Evolutionary conservation across 2,797 vertebrate species (phyloP).

Genomic region (Dendrocincla tyrannina): DNA sequence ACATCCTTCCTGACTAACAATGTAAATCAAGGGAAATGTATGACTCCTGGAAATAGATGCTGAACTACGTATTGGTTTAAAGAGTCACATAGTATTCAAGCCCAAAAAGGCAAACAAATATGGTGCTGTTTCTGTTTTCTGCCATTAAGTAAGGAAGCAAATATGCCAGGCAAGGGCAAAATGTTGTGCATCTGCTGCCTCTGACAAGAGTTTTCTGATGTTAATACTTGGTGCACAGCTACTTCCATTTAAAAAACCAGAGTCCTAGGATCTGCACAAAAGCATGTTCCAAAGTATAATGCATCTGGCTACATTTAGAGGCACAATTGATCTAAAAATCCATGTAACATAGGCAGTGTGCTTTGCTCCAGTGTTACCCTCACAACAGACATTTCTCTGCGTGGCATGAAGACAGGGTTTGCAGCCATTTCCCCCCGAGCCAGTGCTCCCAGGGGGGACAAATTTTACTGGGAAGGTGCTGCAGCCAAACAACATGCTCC

Average conservation of each 20-base stretch:
- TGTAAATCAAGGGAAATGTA: background rate
- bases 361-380: background rate
- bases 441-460: background rate
- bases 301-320: background rate
- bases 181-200: background rate
- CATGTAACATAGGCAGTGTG: background rate
- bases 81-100: background rate
- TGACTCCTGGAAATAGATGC: background rate
- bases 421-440: background rate
- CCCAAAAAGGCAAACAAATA: background rate
- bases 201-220: background rate
- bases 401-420: background rate
- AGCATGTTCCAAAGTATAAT: background rate
- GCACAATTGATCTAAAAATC: background rate
- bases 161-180: background rate
- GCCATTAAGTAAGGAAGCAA: background rate
- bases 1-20: background rate
- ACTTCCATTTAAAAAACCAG: background rate
- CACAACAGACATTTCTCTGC: background rate
- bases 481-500: background rate
- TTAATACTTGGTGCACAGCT: background rate
- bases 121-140: background rate
- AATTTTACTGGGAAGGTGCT: background rate
- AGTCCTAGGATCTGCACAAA: background rate
- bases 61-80: background rate